These are phyloP conservation scores for Lagocephalus sceleratus DNA, from an alignment of 2,797 vertebrate species.

Conservation along the genomic window DNA sequence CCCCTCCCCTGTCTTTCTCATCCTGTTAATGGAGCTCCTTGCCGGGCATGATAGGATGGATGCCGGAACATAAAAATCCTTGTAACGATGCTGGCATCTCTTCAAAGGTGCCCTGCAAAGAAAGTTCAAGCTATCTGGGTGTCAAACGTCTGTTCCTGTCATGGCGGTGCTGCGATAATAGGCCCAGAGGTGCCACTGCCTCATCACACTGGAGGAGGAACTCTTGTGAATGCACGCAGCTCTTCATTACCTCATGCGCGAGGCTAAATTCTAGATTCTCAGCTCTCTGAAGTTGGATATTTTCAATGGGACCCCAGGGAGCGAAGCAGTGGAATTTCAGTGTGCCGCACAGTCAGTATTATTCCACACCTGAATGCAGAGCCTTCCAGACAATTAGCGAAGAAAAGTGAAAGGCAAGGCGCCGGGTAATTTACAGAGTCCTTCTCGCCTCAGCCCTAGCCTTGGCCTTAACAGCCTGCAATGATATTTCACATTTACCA, in stretches of 20 bases:
- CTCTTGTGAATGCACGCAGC: slow-evolving; percentile 46
- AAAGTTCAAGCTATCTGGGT: slow-evolving; percentile 60
- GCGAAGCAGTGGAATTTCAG: slow-evolving; percentile 62
- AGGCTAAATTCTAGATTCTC: slow-evolving; percentile 59
- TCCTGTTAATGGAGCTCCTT: slow-evolving; percentile 39
- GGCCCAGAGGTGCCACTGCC: slow-evolving; percentile 63
- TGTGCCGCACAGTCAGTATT: slow-evolving; percentile 58
- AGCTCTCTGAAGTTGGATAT: slow-evolving; percentile 55
- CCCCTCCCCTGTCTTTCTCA: slow-evolving; percentile 12
- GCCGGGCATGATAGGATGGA: slow-evolving; percentile 38
- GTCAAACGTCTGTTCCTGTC: slow-evolving; percentile 59
- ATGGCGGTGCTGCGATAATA: slow-evolving; percentile 57
- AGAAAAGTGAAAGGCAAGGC: slow-evolving; percentile 67
- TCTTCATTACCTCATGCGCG: slow-evolving; percentile 66
- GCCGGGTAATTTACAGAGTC: slow-evolving; percentile 66
- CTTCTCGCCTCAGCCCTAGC: slow-evolving; percentile 44
- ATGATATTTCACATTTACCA: slow-evolving; percentile 60
- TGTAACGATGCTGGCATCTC: slow-evolving; percentile 60
- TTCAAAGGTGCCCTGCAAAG: slow-evolving; percentile 53
- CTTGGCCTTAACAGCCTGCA: slow-evolving; percentile 46
- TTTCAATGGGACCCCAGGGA: slow-evolving; percentile 66
- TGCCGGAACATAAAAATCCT: slow-evolving; percentile 60
- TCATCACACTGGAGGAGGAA: slow-evolving; percentile 44
- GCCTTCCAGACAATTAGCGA: slow-evolving; percentile 76
- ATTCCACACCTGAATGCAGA: slow-evolving; percentile 73